Conservation (phyloP, 2,113 vertebrate genomes). For the Podarcis cretensis region DNA sequence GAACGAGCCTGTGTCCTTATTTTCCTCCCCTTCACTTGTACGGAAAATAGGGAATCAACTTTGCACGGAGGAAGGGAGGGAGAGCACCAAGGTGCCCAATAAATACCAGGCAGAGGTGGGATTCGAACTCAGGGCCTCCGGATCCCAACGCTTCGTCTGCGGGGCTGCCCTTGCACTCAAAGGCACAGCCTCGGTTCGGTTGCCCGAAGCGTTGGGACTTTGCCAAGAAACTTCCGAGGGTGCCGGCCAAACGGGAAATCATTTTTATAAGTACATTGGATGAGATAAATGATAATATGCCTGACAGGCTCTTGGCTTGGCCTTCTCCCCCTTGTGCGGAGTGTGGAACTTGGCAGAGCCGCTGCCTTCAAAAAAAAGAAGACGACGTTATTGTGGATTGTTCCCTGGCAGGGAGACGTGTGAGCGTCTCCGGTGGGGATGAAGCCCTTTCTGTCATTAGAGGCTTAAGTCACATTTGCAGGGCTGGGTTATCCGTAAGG, state of each 20-base stretch:
- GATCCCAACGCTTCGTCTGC: no score
- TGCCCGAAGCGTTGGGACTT: constrained; percentile 59
- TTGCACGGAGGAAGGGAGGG: no score
- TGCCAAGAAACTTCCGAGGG: constrained; percentile 57
- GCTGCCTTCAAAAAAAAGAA: constrained; percentile 55
- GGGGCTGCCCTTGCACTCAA: not conserved
- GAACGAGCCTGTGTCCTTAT: not conserved
- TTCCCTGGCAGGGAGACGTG: constrained; percentile 46
- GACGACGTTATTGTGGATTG: constrained; percentile 65
- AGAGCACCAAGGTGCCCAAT: no score
- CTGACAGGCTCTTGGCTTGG: constrained; percentile 63
- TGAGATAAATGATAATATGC: constrained; percentile 71
- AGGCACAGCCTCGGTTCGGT: constrained; percentile 24
- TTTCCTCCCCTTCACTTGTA: no score
- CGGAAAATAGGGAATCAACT: no score
- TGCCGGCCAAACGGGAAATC: constrained; percentile 70
- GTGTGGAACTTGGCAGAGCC: constrained; percentile 66
- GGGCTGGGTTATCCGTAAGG: not conserved
- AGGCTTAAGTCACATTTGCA: not conserved
- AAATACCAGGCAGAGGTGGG: not conserved
- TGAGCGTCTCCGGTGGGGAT: constrained; percentile 38
- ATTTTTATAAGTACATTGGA: constrained; percentile 77
- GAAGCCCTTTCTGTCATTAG: not conserved
- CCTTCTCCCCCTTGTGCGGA: constrained; percentile 63
- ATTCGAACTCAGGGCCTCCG: no score